Conservation (phyloP, 1,140 invertebrate species). For the Drosophila auraria region DNA sequence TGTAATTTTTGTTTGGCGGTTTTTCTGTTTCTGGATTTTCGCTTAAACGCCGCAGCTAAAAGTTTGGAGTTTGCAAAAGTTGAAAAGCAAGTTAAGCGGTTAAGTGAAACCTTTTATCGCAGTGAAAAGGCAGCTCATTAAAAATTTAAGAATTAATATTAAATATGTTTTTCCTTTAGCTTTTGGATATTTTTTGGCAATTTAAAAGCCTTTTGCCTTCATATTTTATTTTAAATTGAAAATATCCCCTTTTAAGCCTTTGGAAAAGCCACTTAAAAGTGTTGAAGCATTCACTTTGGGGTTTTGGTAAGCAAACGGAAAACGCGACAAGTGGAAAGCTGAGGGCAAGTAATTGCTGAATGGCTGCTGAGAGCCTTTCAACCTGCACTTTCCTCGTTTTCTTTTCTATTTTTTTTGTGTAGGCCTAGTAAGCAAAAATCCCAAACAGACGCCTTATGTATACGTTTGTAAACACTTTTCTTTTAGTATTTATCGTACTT, state of each 20-base stretch:
- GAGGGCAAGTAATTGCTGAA: conserved; percentile 3
- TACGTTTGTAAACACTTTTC: conserved; percentile 48
- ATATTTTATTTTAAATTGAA: no score
- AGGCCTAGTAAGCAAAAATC: conserved; percentile 37
- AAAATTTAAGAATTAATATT: no score
- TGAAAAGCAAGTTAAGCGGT: not conserved
- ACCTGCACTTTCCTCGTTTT: not conserved
- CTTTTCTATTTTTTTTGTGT: not conserved
- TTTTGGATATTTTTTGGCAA: no score
- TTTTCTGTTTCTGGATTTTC: conserved; percentile 39
- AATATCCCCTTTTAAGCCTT: not conserved
- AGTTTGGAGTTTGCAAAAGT: not conserved
- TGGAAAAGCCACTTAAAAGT: not conserved
- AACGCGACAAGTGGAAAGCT: not conserved
- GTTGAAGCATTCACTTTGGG: not conserved
- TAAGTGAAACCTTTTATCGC: conserved; percentile 26
- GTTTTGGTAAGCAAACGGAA: not conserved
- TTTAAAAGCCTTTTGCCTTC: no score
- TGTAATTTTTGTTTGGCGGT: conserved; percentile 20
- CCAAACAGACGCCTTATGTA: conserved; percentile 38
- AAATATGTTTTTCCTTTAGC: not conserved
- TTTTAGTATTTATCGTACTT: conserved; percentile 68
- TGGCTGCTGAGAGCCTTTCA: conserved; percentile 6
- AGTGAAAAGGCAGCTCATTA: not conserved
- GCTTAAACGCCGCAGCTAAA: not conserved